A percentile compares a stretch with the other conserved stretches of the same genome.
phyloP scores from a whole-genome alignment of 2,113 vertebrate species.

The Sus scrofa region T2T-Sscrofa CM000814.6:144994501-144995000 shows the following conservation, averaged over 20 bases:
- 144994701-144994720: background rate
- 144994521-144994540: fast-evolving
- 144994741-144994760: background rate
- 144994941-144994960: too few relatives aligned
- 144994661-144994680: background rate
- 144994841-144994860: too few relatives aligned
- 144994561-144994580: too few relatives aligned
- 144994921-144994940: background rate
- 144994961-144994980: background rate
- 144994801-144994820: background rate
- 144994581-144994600: background rate
- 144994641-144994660: background rate
- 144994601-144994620: background rate
- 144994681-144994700: background rate
- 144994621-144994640: background rate
- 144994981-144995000: background rate
- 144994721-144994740: background rate
- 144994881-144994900: background rate
- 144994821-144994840: background rate
- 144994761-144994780: background rate
- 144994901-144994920: background rate
- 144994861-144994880: background rate
- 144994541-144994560: fast-evolving
- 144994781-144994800: background rate
- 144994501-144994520: fast-evolving